Evolutionary conservation across 2,888 invertebrate species (phyloP).

Genomic region (Chironomus tentans): DNA sequence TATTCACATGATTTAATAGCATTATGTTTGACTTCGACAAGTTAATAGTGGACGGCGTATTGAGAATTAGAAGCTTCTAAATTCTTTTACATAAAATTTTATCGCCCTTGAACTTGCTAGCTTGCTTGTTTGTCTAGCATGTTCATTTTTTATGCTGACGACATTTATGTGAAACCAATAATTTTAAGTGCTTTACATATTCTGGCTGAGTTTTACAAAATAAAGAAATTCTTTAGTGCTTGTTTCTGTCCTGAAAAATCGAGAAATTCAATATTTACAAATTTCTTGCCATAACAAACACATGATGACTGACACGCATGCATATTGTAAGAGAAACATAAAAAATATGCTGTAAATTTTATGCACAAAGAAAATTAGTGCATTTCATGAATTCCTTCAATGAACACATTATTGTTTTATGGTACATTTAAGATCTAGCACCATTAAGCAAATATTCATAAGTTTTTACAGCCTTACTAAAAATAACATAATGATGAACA

Average conservation of each 20-base stretch:
- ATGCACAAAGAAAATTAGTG: neutral
- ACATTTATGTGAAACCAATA: neutral
- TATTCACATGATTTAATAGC: neutral
- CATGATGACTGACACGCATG: no score
- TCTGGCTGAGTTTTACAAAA: no score
- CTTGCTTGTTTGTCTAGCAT: no score
- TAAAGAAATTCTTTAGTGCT: no score
- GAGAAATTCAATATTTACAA: no score
- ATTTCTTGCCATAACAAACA: no score
- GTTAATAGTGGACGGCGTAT: neutral
- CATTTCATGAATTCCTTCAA: neutral
- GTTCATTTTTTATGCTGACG: neutral
- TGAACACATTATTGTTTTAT: neutral
- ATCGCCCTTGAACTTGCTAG: slow-evolving; percentile 4
- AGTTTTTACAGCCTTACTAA: neutral
- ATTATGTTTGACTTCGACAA: neutral
- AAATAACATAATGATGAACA: neutral
- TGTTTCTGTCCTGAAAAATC: no score
- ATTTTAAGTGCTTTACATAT: neutral
- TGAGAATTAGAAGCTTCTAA: neutral
- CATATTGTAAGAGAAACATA: no score
- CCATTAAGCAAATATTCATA: neutral
- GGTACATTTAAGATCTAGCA: neutral
- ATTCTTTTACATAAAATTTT: neutral
- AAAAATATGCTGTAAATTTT: no score